Conservation (phyloP, 2,113 vertebrate species). For the Uropsilus gracilis region DNA sequence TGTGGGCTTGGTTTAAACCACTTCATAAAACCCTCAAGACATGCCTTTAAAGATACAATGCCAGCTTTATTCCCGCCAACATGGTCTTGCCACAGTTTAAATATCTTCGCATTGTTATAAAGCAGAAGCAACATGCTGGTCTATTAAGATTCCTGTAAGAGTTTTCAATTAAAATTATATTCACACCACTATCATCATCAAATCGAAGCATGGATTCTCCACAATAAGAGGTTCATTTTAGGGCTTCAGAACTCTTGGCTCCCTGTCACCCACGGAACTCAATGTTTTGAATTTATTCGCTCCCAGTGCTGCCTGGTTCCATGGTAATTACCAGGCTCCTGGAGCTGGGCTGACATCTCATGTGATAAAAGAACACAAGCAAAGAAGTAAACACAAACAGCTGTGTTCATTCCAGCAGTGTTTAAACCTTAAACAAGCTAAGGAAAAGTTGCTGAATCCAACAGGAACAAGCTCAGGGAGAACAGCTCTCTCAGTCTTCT, state of each 20-base stretch:
- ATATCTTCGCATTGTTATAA: background rate
- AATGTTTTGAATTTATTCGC: background rate
- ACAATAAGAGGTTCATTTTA: background rate
- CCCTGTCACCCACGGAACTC: background rate
- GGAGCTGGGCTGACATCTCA: constrained; percentile 52
- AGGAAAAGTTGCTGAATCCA: constrained; percentile 14
- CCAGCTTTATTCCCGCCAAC: background rate
- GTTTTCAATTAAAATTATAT: constrained; percentile 25
- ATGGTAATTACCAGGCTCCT: background rate
- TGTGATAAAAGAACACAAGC: constrained; percentile 26
- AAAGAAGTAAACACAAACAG: constrained; percentile 66
- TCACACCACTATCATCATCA: background rate
- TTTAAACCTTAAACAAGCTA: background rate
- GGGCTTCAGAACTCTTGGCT: background rate
- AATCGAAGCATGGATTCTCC: background rate
- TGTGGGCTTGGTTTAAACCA: constrained; percentile 52
- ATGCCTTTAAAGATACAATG: constrained; percentile 17
- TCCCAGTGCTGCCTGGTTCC: background rate
- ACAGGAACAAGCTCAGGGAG: background rate
- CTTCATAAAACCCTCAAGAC: constrained; percentile 51
- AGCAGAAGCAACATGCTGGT: background rate
- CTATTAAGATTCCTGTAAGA: constrained; percentile 22
- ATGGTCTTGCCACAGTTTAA: constrained; percentile 48
- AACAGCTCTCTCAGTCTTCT: background rate
- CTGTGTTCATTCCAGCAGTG: constrained; percentile 19